Evolutionary conservation across 2,888 invertebrate species (phyloP), one percentile per base, ranked within the genome.

Genomic region (Erebia ligea): DNA sequence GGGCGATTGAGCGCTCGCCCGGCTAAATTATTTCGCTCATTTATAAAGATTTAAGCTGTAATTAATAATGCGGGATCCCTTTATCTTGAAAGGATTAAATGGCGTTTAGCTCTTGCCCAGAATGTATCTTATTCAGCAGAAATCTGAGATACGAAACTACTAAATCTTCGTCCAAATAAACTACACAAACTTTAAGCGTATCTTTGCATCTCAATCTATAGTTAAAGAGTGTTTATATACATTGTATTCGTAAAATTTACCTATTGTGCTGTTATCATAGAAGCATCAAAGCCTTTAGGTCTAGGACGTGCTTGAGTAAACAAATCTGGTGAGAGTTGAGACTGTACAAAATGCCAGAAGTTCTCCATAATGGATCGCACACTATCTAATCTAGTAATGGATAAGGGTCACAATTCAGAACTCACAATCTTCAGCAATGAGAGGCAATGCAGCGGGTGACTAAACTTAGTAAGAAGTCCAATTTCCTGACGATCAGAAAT

Each of bases 1-100:
- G 58, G 61, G 67, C 65, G 73, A 72, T 68, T 68, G 68, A 65
- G 61, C 64, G 63, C 34, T 68, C 58, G 67, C 63, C 69, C 71
- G 63, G 45, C 56, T 69, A 64, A 73, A 73, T 71, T 67, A 68
- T 70, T 67, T 58, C 48, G 48, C 52, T 64, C 64, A 63, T 71
- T 73, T 69, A 64, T 71, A 64, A 63, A 62, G 66, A 68, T 70
- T 70, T 68, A 62, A 48, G 40, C 62, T 54, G 67, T 61, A 61
- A 73, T 73, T 65, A 61, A 71, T 69, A 67, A 71, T 52, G 25
- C 1, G 61, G 48, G 25, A 48, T 45, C 54, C 56, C 63, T 40
- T 52, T 61, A 68, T 42, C 61, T 56, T 62, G 34, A 50, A 15
- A 56, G 19, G 54, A 68, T 56, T 52, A 56, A 56, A 40, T 58